Evolutionary conservation across 2,113 vertebrate genomes (phyloP).

Genomic region (Cinclus cinclus): DNA sequence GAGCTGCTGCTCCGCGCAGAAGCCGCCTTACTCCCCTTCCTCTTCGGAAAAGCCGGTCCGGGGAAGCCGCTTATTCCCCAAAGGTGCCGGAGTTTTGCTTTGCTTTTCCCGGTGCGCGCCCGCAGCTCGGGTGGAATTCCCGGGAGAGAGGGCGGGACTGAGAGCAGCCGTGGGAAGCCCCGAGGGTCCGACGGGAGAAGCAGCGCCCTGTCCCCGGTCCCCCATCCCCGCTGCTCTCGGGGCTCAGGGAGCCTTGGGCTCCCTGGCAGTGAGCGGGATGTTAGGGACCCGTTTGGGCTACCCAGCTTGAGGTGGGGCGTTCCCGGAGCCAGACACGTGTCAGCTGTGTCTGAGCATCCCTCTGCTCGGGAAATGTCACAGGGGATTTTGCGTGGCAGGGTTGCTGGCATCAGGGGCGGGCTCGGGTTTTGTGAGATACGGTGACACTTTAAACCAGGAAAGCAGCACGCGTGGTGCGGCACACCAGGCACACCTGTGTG

Average conservation of each 20-base stretch:
- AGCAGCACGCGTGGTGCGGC: background rate
- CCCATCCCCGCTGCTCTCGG: background rate
- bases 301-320: background rate
- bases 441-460: background rate
- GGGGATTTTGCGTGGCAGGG: background rate
- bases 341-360: background rate
- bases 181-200: accelerated
- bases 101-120: background rate
- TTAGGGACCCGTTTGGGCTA: background rate
- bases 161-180: background rate
- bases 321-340: background rate
- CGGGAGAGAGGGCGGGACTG: accelerated
- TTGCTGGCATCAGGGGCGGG: background rate
- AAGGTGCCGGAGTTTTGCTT: background rate
- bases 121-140: background rate
- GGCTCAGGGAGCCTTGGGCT: background rate
- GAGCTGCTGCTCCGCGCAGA: background rate
- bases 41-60: background rate
- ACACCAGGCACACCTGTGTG: background rate
- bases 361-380: accelerated
- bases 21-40: background rate
- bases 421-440: background rate
- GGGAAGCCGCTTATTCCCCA: background rate
- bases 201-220: background rate
- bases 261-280: background rate